These are phyloP conservation scores for Pristiophorus japonicus DNA, from an alignment of 2,113 vertebrate genomes.

Conservation along the genomic window DNA sequence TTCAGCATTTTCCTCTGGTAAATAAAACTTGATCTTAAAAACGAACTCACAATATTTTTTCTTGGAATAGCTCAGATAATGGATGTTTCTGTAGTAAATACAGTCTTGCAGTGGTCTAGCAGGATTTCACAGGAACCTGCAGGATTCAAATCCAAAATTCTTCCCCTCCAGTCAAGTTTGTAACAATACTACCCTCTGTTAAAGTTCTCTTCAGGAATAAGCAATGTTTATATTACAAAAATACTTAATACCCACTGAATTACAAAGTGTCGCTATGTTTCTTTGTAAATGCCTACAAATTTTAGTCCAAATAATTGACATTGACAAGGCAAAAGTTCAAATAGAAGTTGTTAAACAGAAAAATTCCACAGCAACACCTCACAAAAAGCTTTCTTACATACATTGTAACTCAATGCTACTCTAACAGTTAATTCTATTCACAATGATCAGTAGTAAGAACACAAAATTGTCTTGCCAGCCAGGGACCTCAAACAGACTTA, in stretches of 20 bases:
- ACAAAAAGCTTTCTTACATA: slow-evolving; percentile 63
- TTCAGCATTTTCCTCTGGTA: not conserved
- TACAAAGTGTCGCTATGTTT: slow-evolving; percentile 31
- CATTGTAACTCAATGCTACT: slow-evolving; percentile 74
- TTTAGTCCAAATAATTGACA: slow-evolving; percentile 34
- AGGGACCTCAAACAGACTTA: slow-evolving; percentile 62
- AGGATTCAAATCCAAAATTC: slow-evolving; percentile 20
- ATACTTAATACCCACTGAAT: slow-evolving; percentile 36
- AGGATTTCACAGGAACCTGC: not conserved
- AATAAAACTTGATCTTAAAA: not conserved
- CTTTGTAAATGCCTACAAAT: slow-evolving; percentile 21
- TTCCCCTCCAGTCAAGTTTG: not conserved
- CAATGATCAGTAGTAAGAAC: slow-evolving; percentile 58
- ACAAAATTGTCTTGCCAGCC: slow-evolving; percentile 62
- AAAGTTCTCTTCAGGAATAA: slow-evolving; percentile 22
- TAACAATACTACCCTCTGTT: slow-evolving; percentile 2
- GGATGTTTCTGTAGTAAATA: not conserved
- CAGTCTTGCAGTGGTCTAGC: not conserved
- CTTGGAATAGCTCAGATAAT: slow-evolving; percentile 5
- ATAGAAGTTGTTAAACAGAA: slow-evolving; percentile 64
- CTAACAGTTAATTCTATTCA: slow-evolving; percentile 68
- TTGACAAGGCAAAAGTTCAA: slow-evolving; percentile 51
- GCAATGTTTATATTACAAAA: slow-evolving; percentile 30
- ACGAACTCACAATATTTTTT: not conserved
- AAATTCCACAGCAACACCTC: slow-evolving; percentile 70